phyloP scores from a whole-genome alignment of 2,888 invertebrate species.

The Trachelus stipa region DNA sequence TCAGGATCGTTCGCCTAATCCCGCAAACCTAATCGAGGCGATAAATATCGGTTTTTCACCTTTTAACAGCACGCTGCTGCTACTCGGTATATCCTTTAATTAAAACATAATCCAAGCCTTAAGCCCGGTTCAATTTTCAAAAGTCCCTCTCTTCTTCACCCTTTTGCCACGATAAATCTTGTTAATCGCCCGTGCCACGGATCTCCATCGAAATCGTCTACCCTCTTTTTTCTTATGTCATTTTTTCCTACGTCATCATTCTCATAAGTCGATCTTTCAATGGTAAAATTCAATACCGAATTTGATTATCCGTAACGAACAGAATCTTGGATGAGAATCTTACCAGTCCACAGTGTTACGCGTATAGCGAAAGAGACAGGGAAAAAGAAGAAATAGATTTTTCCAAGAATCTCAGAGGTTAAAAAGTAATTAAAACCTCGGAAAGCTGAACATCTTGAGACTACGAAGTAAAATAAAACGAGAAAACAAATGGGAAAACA shows the following conservation, averaged over 20 bases:
- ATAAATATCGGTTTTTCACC: constrained; percentile 51
- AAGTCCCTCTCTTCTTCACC: constrained; percentile 24
- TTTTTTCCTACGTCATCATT: neutral
- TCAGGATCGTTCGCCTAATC: neutral
- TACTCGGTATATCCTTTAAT: constrained; percentile 49
- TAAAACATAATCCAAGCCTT: constrained; percentile 59
- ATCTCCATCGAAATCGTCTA: constrained; percentile 17
- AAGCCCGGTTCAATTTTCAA: constrained; percentile 41
- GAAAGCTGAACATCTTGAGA: neutral
- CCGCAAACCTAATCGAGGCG: constrained; percentile 27
- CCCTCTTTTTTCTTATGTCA: neutral
- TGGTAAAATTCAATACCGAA: neutral
- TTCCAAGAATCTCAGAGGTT: neutral
- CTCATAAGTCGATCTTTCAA: neutral
- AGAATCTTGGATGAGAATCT: neutral
- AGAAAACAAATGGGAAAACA: constrained; percentile 55
- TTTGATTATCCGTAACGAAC: neutral
- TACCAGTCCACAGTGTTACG: neutral
- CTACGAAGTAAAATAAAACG: constrained; percentile 40
- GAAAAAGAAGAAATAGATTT: neutral
- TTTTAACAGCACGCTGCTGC: constrained; percentile 43
- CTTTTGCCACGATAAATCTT: constrained; percentile 50
- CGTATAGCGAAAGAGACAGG: constrained; percentile 1
- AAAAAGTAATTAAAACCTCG: neutral
- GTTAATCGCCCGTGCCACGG: constrained; percentile 10